Evolutionary conservation across 1,140 invertebrate species (phyloP), one percentile per base, ranked within the genome.

Genomic region (Chelonus insularis): DNA sequence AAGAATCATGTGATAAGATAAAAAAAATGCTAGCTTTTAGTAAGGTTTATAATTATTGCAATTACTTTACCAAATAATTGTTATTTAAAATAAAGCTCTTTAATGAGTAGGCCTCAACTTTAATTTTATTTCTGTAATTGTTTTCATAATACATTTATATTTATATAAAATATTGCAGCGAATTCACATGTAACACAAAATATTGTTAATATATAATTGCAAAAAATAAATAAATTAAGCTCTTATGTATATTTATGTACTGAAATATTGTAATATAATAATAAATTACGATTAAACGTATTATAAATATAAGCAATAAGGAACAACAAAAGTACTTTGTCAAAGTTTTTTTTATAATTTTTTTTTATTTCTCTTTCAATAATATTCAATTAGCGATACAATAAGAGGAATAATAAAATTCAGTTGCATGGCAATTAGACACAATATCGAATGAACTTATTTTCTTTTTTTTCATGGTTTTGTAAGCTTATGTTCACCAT

Each of bases 201-300:
- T 68, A 67, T 73, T 74, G 65, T 72, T 63, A 66, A 62, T 60
- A 67, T 55, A 52, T 62, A 67, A 63, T 48, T 61, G 58, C 50
- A 60, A 20, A 66, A 66, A 67, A 68, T 57, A 68, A 70, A 65
- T 60, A 68, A 72, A 65, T 71, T 66, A 64, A 67, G 66, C 60
- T 69, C 65, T 32, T 71, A 77, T 78, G 72, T 77, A 77, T 79
- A 79, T 78, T 79, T 79, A 78, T 79, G 75, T 79, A 79, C 75
- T 68, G 76, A 75, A 78, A 68, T 69, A 66, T 78, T 79, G 70
- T 76, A 76, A 79, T 77, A 79, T 78, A 78, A 63, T 72, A 78
- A 50, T 20, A 20, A 21, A 45, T n/a, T n/a, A n/a, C n/a, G n/a
- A n/a, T n/a, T n/a, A n/a, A n/a, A n/a, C n/a, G n/a, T n/a, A n/a